phyloP scores from a whole-genome alignment of 2,797 vertebrate genomes.

The Alcedo quadribrachys region DNA sequence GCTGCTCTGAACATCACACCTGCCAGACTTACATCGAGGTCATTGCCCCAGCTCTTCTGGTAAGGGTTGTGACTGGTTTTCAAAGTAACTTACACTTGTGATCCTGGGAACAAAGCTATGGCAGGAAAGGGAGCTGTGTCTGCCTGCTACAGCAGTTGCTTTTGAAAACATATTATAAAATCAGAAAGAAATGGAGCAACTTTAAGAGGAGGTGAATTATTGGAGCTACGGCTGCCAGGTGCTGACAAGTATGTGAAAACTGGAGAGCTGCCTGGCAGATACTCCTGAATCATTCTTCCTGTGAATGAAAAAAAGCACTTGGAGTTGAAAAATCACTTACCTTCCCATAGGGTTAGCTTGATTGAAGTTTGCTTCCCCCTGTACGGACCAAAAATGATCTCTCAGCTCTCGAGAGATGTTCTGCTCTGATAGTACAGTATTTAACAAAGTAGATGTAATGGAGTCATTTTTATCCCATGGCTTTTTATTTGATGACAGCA shows the following conservation, averaged over 20 bases:
- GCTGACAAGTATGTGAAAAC: background rate
- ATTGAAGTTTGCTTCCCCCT: background rate
- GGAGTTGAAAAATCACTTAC: background rate
- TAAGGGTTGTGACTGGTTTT: background rate
- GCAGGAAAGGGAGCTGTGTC: background rate
- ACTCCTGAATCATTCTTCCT: background rate
- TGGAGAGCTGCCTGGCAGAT: background rate
- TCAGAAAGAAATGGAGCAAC: background rate
- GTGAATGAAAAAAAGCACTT: background rate
- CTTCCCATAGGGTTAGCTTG: conserved; percentile 12
- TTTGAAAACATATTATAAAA: conserved; percentile 8
- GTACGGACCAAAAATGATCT: background rate
- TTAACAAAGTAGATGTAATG: background rate
- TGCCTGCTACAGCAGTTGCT: background rate
- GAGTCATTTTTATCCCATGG: background rate
- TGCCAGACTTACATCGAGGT: background rate
- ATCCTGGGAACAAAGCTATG: background rate
- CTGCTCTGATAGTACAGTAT: background rate
- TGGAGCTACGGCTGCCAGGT: background rate
- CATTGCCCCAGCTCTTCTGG: background rate
- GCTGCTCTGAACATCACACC: accelerated
- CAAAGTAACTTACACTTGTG: background rate
- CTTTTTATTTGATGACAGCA: background rate
- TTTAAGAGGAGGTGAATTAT: background rate
- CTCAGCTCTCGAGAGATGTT: background rate